These are phyloP conservation scores for Melipona bicolor DNA, from an alignment of 2,888 invertebrate species.

Conservation along the genomic window DNA sequence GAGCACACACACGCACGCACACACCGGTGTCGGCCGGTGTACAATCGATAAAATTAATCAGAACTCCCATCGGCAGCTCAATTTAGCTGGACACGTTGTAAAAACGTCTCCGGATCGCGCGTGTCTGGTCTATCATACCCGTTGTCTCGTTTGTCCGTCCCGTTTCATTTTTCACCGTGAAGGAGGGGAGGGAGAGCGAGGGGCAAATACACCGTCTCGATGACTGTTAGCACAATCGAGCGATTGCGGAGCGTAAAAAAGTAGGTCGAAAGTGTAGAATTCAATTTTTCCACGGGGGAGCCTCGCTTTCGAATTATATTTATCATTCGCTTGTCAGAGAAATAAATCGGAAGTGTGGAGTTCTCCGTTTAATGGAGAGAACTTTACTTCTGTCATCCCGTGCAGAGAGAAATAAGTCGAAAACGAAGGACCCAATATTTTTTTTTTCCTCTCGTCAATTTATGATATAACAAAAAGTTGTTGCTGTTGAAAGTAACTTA, in stretches of 20 bases:
- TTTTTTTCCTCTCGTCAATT: too few relatives aligned
- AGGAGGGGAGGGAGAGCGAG: background rate
- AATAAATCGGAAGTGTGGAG: too few relatives aligned
- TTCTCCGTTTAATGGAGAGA: too few relatives aligned
- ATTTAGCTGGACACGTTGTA: conserved; percentile 38
- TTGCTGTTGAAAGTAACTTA: too few relatives aligned
- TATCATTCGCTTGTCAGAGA: background rate
- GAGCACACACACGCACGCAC: background rate
- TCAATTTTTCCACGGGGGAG: background rate
- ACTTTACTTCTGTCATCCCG: too few relatives aligned
- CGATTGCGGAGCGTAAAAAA: background rate
- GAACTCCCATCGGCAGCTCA: conserved; percentile 40
- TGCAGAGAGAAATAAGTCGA: too few relatives aligned
- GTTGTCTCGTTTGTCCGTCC: background rate
- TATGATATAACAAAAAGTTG: too few relatives aligned
- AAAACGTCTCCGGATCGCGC: background rate
- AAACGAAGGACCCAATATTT: too few relatives aligned
- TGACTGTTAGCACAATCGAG: background rate
- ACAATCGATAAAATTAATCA: conserved; percentile 11
- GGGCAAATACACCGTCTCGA: background rate
- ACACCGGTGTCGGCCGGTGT: too few relatives aligned
- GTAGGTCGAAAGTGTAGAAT: background rate
- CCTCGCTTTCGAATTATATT: background rate
- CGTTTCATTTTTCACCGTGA: conserved; percentile 1
- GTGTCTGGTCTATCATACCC: background rate